A percentile compares a stretch with the other conserved stretches of the same genome.
These are phyloP conservation scores for Gadus macrocephalus DNA, from an alignment of 2,113 vertebrate species.

Conservation along the genomic window DNA sequence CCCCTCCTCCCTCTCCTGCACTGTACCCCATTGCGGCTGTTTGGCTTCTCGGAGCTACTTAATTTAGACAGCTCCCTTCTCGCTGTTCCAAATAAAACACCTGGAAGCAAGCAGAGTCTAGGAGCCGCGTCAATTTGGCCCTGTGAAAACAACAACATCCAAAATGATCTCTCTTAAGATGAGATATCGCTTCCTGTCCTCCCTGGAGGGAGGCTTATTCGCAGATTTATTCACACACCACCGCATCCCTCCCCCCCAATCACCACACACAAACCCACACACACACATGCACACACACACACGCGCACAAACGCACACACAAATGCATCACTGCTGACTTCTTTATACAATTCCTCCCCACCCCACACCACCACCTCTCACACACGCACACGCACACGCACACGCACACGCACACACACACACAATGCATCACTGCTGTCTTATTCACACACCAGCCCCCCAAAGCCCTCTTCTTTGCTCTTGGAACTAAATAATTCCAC, in stretches of 20 bases:
- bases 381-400: too few species aligned
- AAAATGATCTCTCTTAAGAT: slow-evolving; percentile 44
- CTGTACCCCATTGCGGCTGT: slow-evolving; percentile 1
- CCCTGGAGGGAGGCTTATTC: slow-evolving; percentile 44
- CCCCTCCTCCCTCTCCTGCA: background rate
- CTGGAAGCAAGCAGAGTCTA: slow-evolving; percentile 10
- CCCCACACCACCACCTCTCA: too few species aligned
- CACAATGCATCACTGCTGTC: too few species aligned
- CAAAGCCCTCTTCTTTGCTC: too few species aligned
- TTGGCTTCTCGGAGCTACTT: slow-evolving; percentile 25
- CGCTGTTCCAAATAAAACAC: slow-evolving; percentile 52
- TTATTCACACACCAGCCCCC: too few species aligned
- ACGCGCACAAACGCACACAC: too few species aligned
- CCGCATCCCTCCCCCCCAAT: background rate
- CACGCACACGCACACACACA: too few species aligned
- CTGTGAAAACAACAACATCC: slow-evolving; percentile 50
- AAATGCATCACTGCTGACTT: too few species aligned
- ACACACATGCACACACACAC: too few species aligned
- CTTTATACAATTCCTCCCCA: background rate
- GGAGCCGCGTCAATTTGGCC: slow-evolving; percentile 41
- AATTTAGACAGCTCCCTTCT: slow-evolving; percentile 33
- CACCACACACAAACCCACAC: too few species aligned
- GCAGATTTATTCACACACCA: slow-evolving; percentile 18
- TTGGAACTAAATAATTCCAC: too few species aligned
- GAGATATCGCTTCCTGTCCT: slow-evolving; percentile 36